Base-by-base conservation (phyloP, 2,888 invertebrate genomes). In the Calameuta filiformis region DNA sequence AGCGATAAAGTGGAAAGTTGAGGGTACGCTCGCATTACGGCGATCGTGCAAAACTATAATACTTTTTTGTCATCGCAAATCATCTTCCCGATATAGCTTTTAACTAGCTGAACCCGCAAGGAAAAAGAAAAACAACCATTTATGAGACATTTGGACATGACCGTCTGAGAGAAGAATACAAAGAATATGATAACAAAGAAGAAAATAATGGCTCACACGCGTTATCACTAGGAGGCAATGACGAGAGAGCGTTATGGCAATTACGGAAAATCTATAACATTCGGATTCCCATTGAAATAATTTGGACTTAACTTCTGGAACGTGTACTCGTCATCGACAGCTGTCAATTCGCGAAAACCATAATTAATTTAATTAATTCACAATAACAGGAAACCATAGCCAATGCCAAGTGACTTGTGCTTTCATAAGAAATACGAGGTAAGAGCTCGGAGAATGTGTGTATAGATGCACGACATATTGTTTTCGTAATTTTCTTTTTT, bases 71-170 rank as follows among this genome's bases (percentile, higher is more conserved):
- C 56, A 56, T 56, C 56, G 56, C 9, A 6, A 56, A 56, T 23
- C 56, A 23, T 56, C 15, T 23, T 56, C 23, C 56, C 56, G 23
- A 23, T 23, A 56, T 23, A 56, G 9, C n/a, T n/a, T 56, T 56
- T 56, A 56, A 56, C 56, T 23, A 6, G 56, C 56, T 23, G 23
- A 79, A 80, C 73, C 75, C 77, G 76, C 35, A 37, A 80, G 1
- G 37, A 37, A 15, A 68, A 73, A 68, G 75, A 73, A 75, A 73
- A 81, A 79, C 75, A 69, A 68, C 75, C 77, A 34, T 76, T 74
- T 77, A 75, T 73, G 71, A 80, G 73, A 35, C 31, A 77, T 77
- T 56, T 73, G 40, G 68, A 69, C 31, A 56, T 68, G 12, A 35
- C 56, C 56, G 68, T 75, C 71, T n/a, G 15, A 12, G 15, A 12